Evolutionary conservation across 2,797 vertebrate species (phyloP), one percentile per base, ranked within the genome.

Genomic region (Chaunax sp.): DNA sequence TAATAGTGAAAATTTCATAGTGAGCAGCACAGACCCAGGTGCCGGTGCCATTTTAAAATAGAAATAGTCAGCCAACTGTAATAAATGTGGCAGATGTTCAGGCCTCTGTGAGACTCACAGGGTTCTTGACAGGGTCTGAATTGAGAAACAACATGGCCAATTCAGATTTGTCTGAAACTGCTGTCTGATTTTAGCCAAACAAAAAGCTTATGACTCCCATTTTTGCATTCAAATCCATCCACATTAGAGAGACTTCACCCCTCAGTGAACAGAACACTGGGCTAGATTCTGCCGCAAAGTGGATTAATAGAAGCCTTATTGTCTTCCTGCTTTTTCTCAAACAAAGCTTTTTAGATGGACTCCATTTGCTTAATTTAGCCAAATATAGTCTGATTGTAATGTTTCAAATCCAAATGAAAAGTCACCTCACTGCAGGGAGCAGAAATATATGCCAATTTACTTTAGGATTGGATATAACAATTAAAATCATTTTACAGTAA

Each of bases 401-500:
- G 49, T 72, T 72, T 84, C 45, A 14, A 65, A 59, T 69, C 62
- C 23, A 71, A 80, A 72, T 73, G 49, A 80, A 82, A 84, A 70
- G 75, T 55, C 63, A 71, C 62, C 79, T 84, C 71, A 41, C 74
- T 44, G 75, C 13, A 1, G 72, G 59, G 56, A 63, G 68, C 50
- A 22, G 22, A 44, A 73, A 85, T 78, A 74, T 69, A 58, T 71
- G 60, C 30, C 66, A 76, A 69, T 88, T 87, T 75, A 80, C 87
- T 92, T 90, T 78, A 61, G 75, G 68, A 64, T 37, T 25, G 80
- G 80, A 76, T 80, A 73, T 82, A 75, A 91, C 87, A 90, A 92
- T 90, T 89, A 82, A 84, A 87, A 89, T 89, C 18, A 86, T 91
- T 92, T 89, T 85, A 69, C 80, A 87, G 83, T 90, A 88, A 93